A percentile compares a stretch with the other conserved stretches of the same genome.
phyloP scores from a whole-genome alignment of 1,140 invertebrate genomes.

The Paraescarpia echinospica region DNA sequence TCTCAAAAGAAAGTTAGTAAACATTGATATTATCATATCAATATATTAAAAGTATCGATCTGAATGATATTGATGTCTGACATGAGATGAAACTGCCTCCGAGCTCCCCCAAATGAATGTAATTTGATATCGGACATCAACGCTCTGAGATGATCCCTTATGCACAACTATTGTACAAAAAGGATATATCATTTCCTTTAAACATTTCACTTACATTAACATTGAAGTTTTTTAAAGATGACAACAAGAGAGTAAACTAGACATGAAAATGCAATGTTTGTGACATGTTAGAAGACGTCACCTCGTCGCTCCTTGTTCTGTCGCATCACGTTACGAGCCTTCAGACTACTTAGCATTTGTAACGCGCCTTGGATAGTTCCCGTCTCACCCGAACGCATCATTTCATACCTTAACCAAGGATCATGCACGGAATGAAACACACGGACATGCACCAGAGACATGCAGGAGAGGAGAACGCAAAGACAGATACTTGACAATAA shows the following conservation, averaged over 20 bases:
- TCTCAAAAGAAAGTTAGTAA: too few species aligned
- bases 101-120: too few species aligned
- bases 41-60: too few species aligned
- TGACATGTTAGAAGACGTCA: not conserved
- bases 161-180: too few species aligned
- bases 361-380: constrained; percentile 72
- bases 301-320: not conserved
- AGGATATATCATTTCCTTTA: too few species aligned
- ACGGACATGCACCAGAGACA: not conserved
- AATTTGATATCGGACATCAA: too few species aligned
- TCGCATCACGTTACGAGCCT: constrained; percentile 39
- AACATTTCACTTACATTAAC: not conserved
- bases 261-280: not conserved
- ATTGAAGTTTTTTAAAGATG: not conserved
- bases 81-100: too few species aligned
- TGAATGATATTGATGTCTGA: too few species aligned
- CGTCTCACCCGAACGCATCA: constrained; percentile 73
- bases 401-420: constrained; percentile 72
- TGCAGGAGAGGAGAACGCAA: constrained; percentile 5
- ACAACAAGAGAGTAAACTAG: not conserved
- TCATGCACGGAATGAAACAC: not conserved
- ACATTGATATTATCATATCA: too few species aligned
- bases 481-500: not conserved
- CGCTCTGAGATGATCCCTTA: too few species aligned
- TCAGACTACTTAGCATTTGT: constrained; percentile 70